A percentile compares a stretch with the other conserved stretches of the same genome.
phyloP scores from a whole-genome alignment of 2,888 invertebrate genomes.

The Cryptocephalus moraei region DNA sequence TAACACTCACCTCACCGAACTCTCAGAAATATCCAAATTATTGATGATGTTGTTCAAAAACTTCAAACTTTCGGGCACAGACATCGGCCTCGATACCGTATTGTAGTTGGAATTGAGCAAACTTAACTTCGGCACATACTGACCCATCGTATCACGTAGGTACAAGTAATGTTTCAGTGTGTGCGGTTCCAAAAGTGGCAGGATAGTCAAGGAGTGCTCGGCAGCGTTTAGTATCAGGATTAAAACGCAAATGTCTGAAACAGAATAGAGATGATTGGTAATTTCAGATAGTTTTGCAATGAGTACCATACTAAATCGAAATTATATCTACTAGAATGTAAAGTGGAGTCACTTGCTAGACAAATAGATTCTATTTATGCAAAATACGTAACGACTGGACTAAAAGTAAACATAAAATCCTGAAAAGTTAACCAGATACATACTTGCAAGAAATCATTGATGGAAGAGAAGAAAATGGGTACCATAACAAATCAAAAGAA shows the following conservation, averaged over 20 bases:
- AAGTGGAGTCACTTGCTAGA: no score
- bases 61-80: constrained; percentile 54
- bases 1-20: constrained; percentile 28
- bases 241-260: constrained; percentile 70
- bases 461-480: no score
- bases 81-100: constrained; percentile 37
- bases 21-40: constrained; percentile 59
- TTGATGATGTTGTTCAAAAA: constrained; percentile 66
- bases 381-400: no score
- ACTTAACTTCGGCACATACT: constrained; percentile 67
- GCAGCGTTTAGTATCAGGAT: constrained; percentile 94
- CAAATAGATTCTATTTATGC: no score
- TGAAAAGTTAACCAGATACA: no score
- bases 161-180: constrained; percentile 90
- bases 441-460: no score
- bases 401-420: no score
- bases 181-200: constrained; percentile 85
- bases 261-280: no score
- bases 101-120: constrained; percentile 36
- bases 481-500: no score
- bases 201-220: constrained; percentile 78
- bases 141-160: constrained; percentile 83
- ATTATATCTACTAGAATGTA: no score
- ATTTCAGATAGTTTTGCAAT: no score
- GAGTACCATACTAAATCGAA: no score